Base-by-base conservation (phyloP, 2,888 invertebrate species). In the Thymelicus acteon region DNA sequence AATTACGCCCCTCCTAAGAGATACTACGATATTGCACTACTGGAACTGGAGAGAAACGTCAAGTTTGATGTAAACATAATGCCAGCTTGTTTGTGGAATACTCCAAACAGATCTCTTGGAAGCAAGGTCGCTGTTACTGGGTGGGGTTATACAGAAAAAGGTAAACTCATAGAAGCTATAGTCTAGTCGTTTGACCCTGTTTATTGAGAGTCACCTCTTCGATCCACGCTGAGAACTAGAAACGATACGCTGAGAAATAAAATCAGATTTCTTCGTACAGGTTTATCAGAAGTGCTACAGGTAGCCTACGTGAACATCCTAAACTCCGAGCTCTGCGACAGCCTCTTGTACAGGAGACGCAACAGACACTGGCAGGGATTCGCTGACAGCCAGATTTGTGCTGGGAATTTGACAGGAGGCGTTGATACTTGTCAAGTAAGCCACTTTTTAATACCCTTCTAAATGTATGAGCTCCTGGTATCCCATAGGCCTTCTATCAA, bases 1-100 rank as follows among this genome's bases (percentile, higher is more conserved):
- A 39, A 71, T 15, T 82, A 79, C 62, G 69, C 57, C 2, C 39
- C 79, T 3, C 79, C 79, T 2, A 77, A 71, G 13, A 80, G 78
- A 64, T 82, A 82, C 66, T 73, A 74, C 52, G 82, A 82, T 58
- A 78, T 81, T 15, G 82, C 82, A 6, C 67, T 82, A 4, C 72
- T 82, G 13, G 75, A 80, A 72, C 60, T 82, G 15, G 58, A 74
- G 24, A 65, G 44, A 0, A 64, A 72, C 0, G 74, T 80, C 8
- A 65, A 47, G 3, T 79, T 81, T 48, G 69, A 69, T 13, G 64
- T 72, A 7, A 58, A 72, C 13, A 52, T 80, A 5, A 75, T 76
- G 37, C 82, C 82, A 0, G 81, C 81, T 6, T 82, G 82, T 70
- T 68, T 82, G 6, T 80, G 79, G 77, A 60, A 65, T 0, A 40